Base-by-base conservation (phyloP, 2,797 vertebrate genomes). In the Sebastes matsubarae region DNA sequence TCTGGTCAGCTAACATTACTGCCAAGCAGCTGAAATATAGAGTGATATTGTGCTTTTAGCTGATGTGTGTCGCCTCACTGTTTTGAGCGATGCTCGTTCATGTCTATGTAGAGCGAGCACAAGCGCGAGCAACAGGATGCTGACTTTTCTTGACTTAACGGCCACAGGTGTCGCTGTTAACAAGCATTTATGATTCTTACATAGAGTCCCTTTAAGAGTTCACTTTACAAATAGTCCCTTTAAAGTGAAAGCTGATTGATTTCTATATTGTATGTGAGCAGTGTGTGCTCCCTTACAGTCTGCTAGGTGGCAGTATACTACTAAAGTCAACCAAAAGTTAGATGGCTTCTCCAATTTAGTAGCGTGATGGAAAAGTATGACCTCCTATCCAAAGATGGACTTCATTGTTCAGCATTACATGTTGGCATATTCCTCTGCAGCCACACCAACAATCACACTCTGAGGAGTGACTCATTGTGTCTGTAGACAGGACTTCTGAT, bases 381-480 rank as follows among this genome's bases (percentile, higher is more conserved):
- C 5, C 10, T 32, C 18, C 12, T 14, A 24, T 10, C 8, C 20
- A 10, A 18, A 61, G 54, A 54, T n/a, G 25, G 50, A 25, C 14
- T 32, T 54, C 6, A 12, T 4, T 60, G 27, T 25, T 55, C 18
- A 50, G 61, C 24, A 20, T 20, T 38, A 71, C 18, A 32, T 22
- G n/a, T 25, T 6, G 8, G 18, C 22, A 30, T 14, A 6, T 79
- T 36, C 22, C 20, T 52, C 65, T 64, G 67, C 60, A 58, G 25
- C 30, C 32, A 25, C 34, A 66, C 54, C 38, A 36, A 30, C 12
- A 12, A 4, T 54, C n/a, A 22, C 59, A 68, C 66, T 38, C 52
- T 25, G 22, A 69, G 8, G 61, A 32, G 32, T 75, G 82, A 68
- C 76, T 82, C 24, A 10, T 5, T 68, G 32, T 32, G 34, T 80